Base-by-base conservation (phyloP, 2,888 invertebrate species). In the Ochropleura plecta region DNA sequence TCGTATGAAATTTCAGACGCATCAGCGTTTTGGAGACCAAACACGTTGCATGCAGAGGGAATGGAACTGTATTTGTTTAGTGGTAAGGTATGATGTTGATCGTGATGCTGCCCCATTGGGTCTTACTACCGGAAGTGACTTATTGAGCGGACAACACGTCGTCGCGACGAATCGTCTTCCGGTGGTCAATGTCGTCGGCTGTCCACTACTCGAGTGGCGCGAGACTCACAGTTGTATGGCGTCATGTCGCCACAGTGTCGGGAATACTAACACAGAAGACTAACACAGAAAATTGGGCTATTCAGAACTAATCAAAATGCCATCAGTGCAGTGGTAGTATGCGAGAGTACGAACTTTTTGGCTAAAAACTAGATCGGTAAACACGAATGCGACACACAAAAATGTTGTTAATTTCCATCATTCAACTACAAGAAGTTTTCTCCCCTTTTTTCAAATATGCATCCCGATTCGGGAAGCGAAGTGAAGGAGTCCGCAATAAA, bases 81-180 rank as follows among this genome's bases (percentile, higher is more conserved):
- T 0, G 0, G 66, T 84, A 84, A 82, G 83, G 88, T 88, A 64
- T 60, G 72, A 85, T 82, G 6, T 88, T 16, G 73, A 46, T 71
- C 75, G 77, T 67, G 42, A 51, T 3, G 44, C 44, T 78, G 67
- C 8, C 40, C 51, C 48, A 60, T 62, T 74, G 74, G 70, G 81
- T 84, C 76, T 74, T 81, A 84, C 82, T 85, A 88, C 88, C 93
- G 95, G 95, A 95, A 94, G 90, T 80, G 81, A 81, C 88, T 92
- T 90, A 92, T 95, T 94, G 93, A 92, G 90, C 89, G 92, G 91
- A 89, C 89, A 88, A 91, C 91, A 86, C 86, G 81, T 88, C 86
- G 92, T 90, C 92, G 92, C 91, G 92, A 90, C 92, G 92, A 91
- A 88, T 89, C 88, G 89, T 89, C 92, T 94, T 95, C 95, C 95